phyloP scores from a whole-genome alignment of 2,888 invertebrate genomes.

The Bugulina stolonifera region DNA sequence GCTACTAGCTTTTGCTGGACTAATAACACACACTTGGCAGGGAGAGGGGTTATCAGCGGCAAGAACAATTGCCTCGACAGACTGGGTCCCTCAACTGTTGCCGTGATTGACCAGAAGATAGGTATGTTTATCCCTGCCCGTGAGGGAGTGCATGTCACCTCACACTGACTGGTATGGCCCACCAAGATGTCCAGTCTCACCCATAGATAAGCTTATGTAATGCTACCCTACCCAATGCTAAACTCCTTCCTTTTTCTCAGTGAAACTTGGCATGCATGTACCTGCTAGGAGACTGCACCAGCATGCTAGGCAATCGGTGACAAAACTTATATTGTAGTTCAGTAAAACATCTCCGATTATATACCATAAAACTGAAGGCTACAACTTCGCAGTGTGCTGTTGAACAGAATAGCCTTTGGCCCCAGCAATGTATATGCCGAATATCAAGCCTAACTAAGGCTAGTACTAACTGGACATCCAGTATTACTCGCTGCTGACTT shows the following conservation, averaged over 20 bases:
- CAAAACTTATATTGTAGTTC: no score
- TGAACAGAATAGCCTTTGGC: no score
- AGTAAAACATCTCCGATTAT: no score
- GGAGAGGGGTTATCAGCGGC: slow-evolving; percentile 15
- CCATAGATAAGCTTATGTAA: slow-evolving; percentile 14
- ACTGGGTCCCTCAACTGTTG: background rate
- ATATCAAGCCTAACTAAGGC: no score
- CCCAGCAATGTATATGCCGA: no score
- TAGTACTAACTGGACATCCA: background rate
- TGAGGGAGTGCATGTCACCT: slow-evolving; percentile 18
- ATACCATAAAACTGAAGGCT: no score
- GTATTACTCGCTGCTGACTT: background rate
- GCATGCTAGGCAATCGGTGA: no score
- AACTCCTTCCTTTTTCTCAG: no score
- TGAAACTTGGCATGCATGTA: no score
- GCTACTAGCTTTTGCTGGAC: slow-evolving; percentile 17
- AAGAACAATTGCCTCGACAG: background rate
- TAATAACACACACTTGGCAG: slow-evolving; percentile 24
- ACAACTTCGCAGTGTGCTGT: no score
- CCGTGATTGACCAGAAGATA: slow-evolving; percentile 6
- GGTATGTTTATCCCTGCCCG: slow-evolving; percentile 18
- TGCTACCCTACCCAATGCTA: no score
- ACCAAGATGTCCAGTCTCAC: slow-evolving; percentile 24
- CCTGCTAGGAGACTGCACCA: no score
- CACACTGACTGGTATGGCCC: slow-evolving; percentile 25